These are phyloP conservation scores for Centropyge bicolor DNA, from an alignment of 2,797 vertebrate species.

Conservation along the genomic window DNA sequence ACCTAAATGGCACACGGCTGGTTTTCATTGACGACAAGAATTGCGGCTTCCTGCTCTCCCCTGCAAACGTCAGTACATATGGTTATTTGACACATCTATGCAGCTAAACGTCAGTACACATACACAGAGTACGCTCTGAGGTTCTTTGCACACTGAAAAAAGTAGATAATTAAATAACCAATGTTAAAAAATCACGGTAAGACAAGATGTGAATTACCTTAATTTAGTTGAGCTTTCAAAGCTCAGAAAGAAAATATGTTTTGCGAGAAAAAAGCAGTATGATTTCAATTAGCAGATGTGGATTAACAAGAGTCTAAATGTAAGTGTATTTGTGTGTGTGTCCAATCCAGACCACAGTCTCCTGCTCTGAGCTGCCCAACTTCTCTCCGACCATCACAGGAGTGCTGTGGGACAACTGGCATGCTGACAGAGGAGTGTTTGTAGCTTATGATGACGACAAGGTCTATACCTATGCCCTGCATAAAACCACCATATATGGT, in stretches of 20 bases:
- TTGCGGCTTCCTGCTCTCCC: constrained; percentile 93
- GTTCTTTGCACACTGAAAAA: not conserved
- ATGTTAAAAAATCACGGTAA: not conserved
- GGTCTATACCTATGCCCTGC: constrained; percentile 93
- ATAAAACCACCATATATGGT: constrained; percentile 96
- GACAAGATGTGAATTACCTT: not conserved
- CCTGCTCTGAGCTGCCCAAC: constrained; percentile 91
- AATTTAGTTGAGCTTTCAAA: not conserved
- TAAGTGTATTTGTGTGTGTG: constrained; percentile 17
- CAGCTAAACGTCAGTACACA: not conserved
- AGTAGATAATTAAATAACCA: not conserved
- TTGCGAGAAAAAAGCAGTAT: not conserved
- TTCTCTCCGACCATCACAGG: constrained; percentile 95
- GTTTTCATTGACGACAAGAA: constrained; percentile 96
- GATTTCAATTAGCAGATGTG: not conserved
- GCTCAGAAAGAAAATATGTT: too few species aligned
- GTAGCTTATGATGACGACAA: constrained; percentile 96
- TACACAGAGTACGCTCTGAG: not conserved
- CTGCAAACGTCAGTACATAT: constrained; percentile 84
- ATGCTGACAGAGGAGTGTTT: constrained; percentile 92
- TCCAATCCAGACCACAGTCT: constrained; percentile 86
- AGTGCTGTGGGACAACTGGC: constrained; percentile 97
- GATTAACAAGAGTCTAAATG: not conserved
- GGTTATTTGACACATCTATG: constrained; percentile 18
- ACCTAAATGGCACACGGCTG: constrained; percentile 91